phyloP scores from a whole-genome alignment of 2,113 vertebrate species.

The Gobiocypris rarus region DNA sequence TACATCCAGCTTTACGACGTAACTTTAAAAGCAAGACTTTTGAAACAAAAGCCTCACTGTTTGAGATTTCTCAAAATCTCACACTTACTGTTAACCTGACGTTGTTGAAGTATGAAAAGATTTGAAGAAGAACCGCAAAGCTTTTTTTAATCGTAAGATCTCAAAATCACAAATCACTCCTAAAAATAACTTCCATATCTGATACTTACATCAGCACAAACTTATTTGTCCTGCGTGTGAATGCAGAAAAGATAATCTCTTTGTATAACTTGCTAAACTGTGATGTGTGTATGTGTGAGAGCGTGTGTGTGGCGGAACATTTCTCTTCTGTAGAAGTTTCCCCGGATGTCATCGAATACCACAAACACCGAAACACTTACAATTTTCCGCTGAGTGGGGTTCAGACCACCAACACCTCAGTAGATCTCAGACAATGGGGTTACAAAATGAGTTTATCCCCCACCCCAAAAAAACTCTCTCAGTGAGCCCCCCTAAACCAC shows the following conservation, averaged over 20 bases:
- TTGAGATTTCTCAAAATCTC: not conserved
- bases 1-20: not conserved
- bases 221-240: not conserved
- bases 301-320: conserved; percentile 13
- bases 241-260: conserved; percentile 27
- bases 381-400: conserved; percentile 34
- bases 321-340: conserved; percentile 27
- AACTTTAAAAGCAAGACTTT: not conserved
- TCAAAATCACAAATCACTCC: not conserved
- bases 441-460: conserved; percentile 27
- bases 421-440: not conserved
- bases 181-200: conserved; percentile 1
- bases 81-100: not conserved
- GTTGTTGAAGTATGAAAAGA: not conserved
- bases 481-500: not conserved
- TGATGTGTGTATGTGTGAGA: not conserved
- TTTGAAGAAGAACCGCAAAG: not conserved
- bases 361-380: conserved; percentile 20
- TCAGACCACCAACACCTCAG: conserved; percentile 30
- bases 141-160: not conserved
- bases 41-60: not conserved
- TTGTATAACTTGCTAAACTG: conserved; percentile 22
- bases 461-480: not conserved
- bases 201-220: not conserved
- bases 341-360: conserved; percentile 20